These are phyloP conservation scores for Philereme transversata DNA, from an alignment of 2,888 invertebrate genomes.

Conservation along the genomic window DNA sequence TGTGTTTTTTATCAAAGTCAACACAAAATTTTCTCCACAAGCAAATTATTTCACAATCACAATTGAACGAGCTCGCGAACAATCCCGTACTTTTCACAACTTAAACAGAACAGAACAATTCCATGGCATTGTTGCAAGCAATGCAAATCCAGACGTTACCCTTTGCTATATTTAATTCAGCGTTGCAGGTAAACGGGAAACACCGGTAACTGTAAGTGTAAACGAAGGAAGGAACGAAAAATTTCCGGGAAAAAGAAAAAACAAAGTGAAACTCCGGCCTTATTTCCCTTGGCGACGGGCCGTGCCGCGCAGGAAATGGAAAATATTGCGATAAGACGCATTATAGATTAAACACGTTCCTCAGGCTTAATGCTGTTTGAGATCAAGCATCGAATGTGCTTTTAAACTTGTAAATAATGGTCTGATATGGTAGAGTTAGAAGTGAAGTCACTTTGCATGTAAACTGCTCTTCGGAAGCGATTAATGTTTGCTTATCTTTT, in stretches of 20 bases:
- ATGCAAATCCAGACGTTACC: slow-evolving; percentile 81
- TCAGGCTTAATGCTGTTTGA: slow-evolving; percentile 69
- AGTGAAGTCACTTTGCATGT: slow-evolving; percentile 46
- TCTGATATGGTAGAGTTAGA: slow-evolving; percentile 38
- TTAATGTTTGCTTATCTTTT: not conserved
- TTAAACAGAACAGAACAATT: slow-evolving; percentile 60
- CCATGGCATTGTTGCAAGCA: slow-evolving; percentile 71
- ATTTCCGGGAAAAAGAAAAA: slow-evolving; percentile 62
- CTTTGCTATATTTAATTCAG: slow-evolving; percentile 82
- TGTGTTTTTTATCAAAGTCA: too few relatives aligned
- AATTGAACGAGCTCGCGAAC: slow-evolving; percentile 13
- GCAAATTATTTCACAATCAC: slow-evolving; percentile 12
- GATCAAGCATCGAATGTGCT: slow-evolving; percentile 70
- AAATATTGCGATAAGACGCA: slow-evolving; percentile 84
- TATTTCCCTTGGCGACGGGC: slow-evolving; percentile 82
- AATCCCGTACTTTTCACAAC: slow-evolving; percentile 44
- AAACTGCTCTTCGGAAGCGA: slow-evolving; percentile 51
- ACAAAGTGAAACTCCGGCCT: slow-evolving; percentile 82
- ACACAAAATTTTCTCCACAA: too few relatives aligned
- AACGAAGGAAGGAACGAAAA: slow-evolving; percentile 79
- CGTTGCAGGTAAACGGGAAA: slow-evolving; percentile 68
- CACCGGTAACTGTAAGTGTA: slow-evolving; percentile 82
- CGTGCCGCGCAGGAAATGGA: slow-evolving; percentile 80
- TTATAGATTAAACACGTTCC: slow-evolving; percentile 81
- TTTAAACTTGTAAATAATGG: slow-evolving; percentile 71